phyloP scores from a whole-genome alignment of 2,888 invertebrate genomes.

The Spilosoma lubricipeda region DNA sequence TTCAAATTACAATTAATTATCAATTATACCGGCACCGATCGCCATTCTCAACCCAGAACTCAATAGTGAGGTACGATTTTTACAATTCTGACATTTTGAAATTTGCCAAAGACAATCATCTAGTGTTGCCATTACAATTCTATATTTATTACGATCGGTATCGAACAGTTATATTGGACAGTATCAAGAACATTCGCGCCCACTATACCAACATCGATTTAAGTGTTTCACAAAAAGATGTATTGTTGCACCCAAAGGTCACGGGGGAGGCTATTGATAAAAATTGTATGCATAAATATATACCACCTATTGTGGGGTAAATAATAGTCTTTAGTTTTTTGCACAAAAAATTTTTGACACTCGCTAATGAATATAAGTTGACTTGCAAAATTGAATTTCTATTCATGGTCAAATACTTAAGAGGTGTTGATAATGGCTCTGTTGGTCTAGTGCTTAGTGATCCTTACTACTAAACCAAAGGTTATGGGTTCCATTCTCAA shows the following conservation, averaged over 20 bases:
- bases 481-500: too few relatives aligned
- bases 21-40: too few relatives aligned
- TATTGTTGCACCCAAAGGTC: slow-evolving; percentile 76
- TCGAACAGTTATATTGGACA: slow-evolving; percentile 19
- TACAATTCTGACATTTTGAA: too few relatives aligned
- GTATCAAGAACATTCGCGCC: slow-evolving; percentile 61
- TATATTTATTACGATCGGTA: too few relatives aligned
- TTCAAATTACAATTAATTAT: too few relatives aligned
- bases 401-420: slow-evolving; percentile 16
- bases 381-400: slow-evolving; percentile 46
- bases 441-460: too few relatives aligned
- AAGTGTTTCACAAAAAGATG: slow-evolving; percentile 70
- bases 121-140: too few relatives aligned
- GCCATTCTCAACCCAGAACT: too few relatives aligned
- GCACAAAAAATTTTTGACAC: slow-evolving; percentile 35
- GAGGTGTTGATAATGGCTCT: neutral
- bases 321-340: slow-evolving; percentile 41
- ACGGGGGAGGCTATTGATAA: slow-evolving; percentile 63
- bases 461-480: too few relatives aligned
- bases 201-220: slow-evolving; percentile 59
- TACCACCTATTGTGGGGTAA: slow-evolving; percentile 62
- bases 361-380: slow-evolving; percentile 43
- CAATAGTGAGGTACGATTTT: too few relatives aligned
- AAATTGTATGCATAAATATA: slow-evolving; percentile 64
- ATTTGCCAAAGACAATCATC: too few relatives aligned